Evolutionary conservation across 2,888 invertebrate genomes (phyloP), one percentile per base, ranked within the genome.

Genomic region (Agapostemon virescens): DNA sequence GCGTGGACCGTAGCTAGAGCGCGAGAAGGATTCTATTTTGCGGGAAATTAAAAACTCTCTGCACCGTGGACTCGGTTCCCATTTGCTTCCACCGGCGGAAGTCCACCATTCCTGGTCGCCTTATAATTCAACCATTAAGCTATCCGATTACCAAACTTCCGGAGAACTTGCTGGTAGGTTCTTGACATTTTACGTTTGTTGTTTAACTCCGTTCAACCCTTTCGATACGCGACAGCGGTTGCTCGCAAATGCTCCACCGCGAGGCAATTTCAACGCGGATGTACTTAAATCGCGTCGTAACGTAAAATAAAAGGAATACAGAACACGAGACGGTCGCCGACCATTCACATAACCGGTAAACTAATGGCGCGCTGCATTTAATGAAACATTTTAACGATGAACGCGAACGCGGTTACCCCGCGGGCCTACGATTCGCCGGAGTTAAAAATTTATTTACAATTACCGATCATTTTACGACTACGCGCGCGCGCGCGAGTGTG

Each of bases 11-110:
- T 82, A 87, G 86, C 79, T 76, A 81, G 86, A 83, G 77, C 85
- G 86, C 87, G 87, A 87, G 84, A 89, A 89, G 87, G 84, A 90
- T 90, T 91, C 90, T 89, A 91, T 90, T 91, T 91, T 89, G 87
- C 82, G 88, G 87, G 88, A 89, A 91, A 91, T 91, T 90, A 90
- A 90, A 90, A 91, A 89, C 88, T 89, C 87, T 82, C 87, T 64
- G 74, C 36, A 74, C 71, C 79, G 72, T 49, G 76, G 55, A 38
- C 74, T 58, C 74, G 76, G 58, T 69, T 74, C 82, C 66, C 87
- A 78, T 85, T 85, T 79, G 73, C 79, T 73, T 79, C 81, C 72
- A 70, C 81, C 69, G 68, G 69, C 71, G 61, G 67, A 77, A 77
- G 58, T 33, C 68, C 36, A 15, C 40, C 13, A 38, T n/a, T 30